Evolutionary conservation across 2,797 vertebrate genomes (phyloP), one percentile per base, ranked within the genome.

Genomic region (Ispidina lecontei): DNA sequence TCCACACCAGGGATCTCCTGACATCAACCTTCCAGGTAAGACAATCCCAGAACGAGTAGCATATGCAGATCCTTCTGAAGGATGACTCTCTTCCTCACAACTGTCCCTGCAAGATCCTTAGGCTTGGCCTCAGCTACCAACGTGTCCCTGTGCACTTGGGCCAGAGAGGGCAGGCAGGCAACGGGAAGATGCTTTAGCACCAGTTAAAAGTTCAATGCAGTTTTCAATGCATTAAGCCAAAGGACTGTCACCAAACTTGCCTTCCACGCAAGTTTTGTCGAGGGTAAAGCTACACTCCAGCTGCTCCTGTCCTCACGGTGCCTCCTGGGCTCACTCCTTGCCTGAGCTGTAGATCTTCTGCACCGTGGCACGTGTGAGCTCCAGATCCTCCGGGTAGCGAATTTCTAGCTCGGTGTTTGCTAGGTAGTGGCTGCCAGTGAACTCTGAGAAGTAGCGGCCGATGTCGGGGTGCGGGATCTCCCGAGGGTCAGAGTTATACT

Each of bases 381-480:
- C 96, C 95, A 97, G 46, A 93, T 99, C 99, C 93, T 99, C 98
- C 0, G 99, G 99, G 94, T 99, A 99, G 5, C 98, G 98, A 0
- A 98, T 95, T 90, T 98, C 98, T 35, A 99, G 98, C 96, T 99
- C 99, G 2, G 98, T 98, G 3, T 99, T 99, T 60, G 98, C 98
- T 69, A 98, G 77, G 74, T 99, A 99, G 97, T 99, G 98, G 1
- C 97, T 95, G 90, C 98, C 98, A 0, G 98, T 96, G 64, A 99
- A 99, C 97, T 99, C 99, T 0, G 98, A 98, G 94, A 99, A 99
- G 89, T 99, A 99, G 89, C 99, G 99, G 13, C 98, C 98, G 2
- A 99, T 98, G 81, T 99, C 99, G 0, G 98, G 98, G 97, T 99
- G 99, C 12, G 98, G 98, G 87, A 99, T 99, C 97, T 99, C 99